Evolutionary conservation across 2,113 vertebrate species (phyloP).

Genomic region (Syngnathus floridae): DNA sequence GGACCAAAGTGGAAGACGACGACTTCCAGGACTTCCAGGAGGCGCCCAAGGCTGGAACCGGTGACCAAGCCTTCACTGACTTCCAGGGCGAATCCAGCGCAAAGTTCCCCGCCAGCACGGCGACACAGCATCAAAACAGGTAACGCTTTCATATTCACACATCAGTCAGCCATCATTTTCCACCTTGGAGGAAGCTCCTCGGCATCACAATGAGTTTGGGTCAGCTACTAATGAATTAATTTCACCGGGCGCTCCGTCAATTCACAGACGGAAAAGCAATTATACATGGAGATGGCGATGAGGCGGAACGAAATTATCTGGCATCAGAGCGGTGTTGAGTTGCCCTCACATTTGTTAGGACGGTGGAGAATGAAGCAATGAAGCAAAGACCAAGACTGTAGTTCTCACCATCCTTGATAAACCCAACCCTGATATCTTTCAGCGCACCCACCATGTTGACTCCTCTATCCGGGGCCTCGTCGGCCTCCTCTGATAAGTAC

Average conservation of each 20-base stretch:
- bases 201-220: slow-evolving; percentile 50
- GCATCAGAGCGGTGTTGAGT: too few species aligned
- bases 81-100: slow-evolving; percentile 79
- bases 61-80: slow-evolving; percentile 83
- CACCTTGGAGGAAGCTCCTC: slow-evolving; percentile 36
- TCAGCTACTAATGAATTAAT: slow-evolving; percentile 53
- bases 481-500: slow-evolving; percentile 82
- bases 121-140: slow-evolving; percentile 80
- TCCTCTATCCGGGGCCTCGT: slow-evolving; percentile 80
- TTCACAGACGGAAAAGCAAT: slow-evolving; percentile 46
- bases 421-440: slow-evolving; percentile 19
- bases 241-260: slow-evolving; percentile 48
- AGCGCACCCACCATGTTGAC: slow-evolving; percentile 83
- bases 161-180: slow-evolving; percentile 24
- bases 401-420: too few species aligned
- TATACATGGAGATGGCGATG: slow-evolving; percentile 42
- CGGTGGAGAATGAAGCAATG: too few species aligned
- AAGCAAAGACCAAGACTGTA: too few species aligned
- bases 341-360: too few species aligned
- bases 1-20: slow-evolving; percentile 84
- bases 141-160: slow-evolving; percentile 48
- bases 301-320: slow-evolving; percentile 31
- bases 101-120: slow-evolving; percentile 64
- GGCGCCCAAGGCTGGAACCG: slow-evolving; percentile 83
- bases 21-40: slow-evolving; percentile 99